Conservation (phyloP, 2,797 vertebrate genomes). For the Balearica regulorum region DNA sequence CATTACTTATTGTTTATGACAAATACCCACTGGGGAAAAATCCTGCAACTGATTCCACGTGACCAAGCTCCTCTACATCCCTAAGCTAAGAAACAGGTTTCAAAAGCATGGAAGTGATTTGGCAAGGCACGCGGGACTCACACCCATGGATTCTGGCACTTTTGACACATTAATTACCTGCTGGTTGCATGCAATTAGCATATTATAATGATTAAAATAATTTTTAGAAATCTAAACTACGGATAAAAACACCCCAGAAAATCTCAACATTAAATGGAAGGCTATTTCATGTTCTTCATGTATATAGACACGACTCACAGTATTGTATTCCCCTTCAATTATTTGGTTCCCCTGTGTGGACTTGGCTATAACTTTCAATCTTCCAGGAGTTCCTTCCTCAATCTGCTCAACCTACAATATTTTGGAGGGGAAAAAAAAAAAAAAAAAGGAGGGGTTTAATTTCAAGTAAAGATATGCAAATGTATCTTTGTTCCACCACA, state of each 20-base stretch:
- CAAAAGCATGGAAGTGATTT: neutral
- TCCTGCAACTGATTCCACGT: neutral
- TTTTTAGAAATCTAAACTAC: neutral
- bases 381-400: conserved; percentile 70
- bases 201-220: neutral
- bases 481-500: neutral
- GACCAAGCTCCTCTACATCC: neutral
- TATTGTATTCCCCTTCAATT: conserved; percentile 78
- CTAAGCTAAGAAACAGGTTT: neutral
- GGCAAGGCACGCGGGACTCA: neutral
- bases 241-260: neutral
- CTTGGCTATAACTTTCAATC: conserved; percentile 71
- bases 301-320: conserved; percentile 65
- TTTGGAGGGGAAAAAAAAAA: neutral
- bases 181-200: neutral
- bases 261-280: neutral
- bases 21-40: neutral
- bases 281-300: neutral
- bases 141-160: neutral
- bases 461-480: neutral
- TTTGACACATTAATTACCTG: neutral
- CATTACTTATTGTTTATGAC: neutral
- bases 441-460: neutral
- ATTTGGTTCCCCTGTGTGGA: conserved; percentile 52
- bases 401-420: conserved; percentile 77